Evolutionary conservation across 1,140 invertebrate species (phyloP), one percentile per base, ranked within the genome.

Genomic region (Polypedilum vanderplanki): DNA sequence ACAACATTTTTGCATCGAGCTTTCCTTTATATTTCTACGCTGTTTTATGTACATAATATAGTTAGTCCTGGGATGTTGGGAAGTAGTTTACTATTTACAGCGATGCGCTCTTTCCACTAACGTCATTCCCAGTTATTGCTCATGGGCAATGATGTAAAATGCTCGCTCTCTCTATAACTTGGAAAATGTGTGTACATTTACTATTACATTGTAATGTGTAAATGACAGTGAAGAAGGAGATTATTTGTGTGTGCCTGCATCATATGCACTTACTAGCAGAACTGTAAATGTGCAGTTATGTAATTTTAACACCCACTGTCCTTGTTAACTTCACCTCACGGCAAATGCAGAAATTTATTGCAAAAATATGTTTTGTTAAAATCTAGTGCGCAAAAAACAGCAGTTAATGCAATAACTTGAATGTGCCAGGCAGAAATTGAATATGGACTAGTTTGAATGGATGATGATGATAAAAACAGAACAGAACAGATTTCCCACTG

Each of bases 271-370:
- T 33, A 33, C 24, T 57, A 57, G 12, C 15, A 57, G 9, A 57
- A 57, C 46, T n/a, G 12, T 57, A 57, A 57, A 57, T 57, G 46
- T 57, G n/a, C 24, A 33, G 24, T 57, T 57, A 57, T 57, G 12
- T 57, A 57, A 57, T 57, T 12, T 57, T 57, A 3, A n/a, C 46
- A n/a, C 46, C 46, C 46, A 57, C 46, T 57, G 46, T 57, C 46
- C 46, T 57, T 57, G 46, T 57, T 57, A 57, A 57, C 12, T 57
- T 57, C n/a, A n/a, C 46, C 46, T 57, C n/a, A 57, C 46, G 46
- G 46, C 46, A 57, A 57, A 12, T 57, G 46, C 46, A 15, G 46
- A 12, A 57, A 57, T 57, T 57, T 57, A 57, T 57, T 57, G 24
- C 2, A 1, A 33, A 33, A 33, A 33, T 33, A 33, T 33, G 5